A percentile compares a stretch with the other conserved stretches of the same genome.
These are phyloP conservation scores for Cacatua alba DNA, from an alignment of 2,113 vertebrate genomes.

Conservation along the genomic window DNA sequence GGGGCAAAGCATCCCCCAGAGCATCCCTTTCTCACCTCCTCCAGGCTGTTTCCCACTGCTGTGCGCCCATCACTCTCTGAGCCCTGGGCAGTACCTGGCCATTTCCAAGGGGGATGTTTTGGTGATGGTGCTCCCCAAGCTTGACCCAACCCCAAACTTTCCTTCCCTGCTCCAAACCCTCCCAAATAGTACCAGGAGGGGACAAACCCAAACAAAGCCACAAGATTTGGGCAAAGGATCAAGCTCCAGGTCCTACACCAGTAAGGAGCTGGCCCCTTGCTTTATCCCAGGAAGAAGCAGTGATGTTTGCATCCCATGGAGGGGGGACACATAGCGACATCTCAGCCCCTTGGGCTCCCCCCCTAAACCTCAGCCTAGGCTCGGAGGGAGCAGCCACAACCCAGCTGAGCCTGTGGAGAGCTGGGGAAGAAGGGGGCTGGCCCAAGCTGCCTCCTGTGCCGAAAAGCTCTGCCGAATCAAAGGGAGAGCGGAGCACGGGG, in stretches of 20 bases:
- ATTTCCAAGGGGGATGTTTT: rapidly evolving
- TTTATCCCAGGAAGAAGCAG: not conserved
- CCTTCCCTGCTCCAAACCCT: not conserved
- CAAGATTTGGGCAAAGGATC: not conserved
- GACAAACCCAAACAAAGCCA: not conserved
- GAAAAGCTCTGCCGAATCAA: slow-evolving; percentile 11
- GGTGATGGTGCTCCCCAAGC: not conserved
- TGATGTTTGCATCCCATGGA: not conserved
- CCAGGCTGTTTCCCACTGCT: not conserved
- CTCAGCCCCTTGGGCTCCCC: not conserved
- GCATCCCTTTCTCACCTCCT: not conserved
- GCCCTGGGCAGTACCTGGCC: not conserved
- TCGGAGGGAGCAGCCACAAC: not conserved
- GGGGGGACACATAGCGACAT: not conserved
- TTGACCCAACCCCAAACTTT: not conserved
- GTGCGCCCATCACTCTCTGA: rapidly evolving
- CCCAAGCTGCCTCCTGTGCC: not conserved
- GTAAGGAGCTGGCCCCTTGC: not conserved
- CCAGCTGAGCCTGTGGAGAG: not conserved
- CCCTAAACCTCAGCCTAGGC: not conserved
- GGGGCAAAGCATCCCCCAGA: not conserved
- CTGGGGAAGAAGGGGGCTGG: not conserved
- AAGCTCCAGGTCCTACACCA: not conserved
- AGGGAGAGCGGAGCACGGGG: not conserved
- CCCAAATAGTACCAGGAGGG: rapidly evolving